Evolutionary conservation across 2,113 vertebrate species (phyloP), one percentile per base, ranked within the genome.

Genomic region (Pimephales promelas): DNA sequence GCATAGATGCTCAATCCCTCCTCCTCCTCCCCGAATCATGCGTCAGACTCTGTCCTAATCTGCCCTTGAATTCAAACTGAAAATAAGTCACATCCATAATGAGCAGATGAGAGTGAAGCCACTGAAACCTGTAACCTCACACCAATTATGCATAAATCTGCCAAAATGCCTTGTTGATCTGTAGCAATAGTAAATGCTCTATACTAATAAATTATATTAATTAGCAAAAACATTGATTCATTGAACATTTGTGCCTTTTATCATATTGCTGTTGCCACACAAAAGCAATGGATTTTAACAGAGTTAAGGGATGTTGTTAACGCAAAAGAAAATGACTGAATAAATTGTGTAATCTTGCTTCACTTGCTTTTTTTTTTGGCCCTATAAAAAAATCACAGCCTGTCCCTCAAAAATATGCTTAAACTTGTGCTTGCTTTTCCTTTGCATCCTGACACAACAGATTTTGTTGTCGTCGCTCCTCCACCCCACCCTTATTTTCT

Each of bases 401-500:
- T 20, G 40, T 47, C 75, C n/a, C 80, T 84, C 83, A 87, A 78
- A 92, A 80, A 84, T 83, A 87, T 87, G 82, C 86, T 86, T 91
- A 90, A 88, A 90, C 84, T 82, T 89, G 91, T 84, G 84, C 84
- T 91, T 80, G 85, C 57, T 91, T 87, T 89, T 86, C 43, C 86
- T 86, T 78, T 81, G 85, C 83, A 84, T 89, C 89, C 81, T 87
- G 86, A 90, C 87, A 90, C 87, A 74, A 81, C 72, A 86, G 83
- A 87, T 89, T 83, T 78, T 81, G 74, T 47, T 20, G 28, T 62
- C 34, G 34, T 16, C 9, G 28, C n/a, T 40, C 68, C 49, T 84
- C 52, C 68, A 84, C 78, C 80, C 76, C 31, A 24, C 45, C 43
- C 52, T 72, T 57, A 43, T 9, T 16, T 3, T 34, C 66, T n/a